Base-by-base conservation (phyloP, 2,113 vertebrate genomes). In the Muscicapa adusta region DNA sequence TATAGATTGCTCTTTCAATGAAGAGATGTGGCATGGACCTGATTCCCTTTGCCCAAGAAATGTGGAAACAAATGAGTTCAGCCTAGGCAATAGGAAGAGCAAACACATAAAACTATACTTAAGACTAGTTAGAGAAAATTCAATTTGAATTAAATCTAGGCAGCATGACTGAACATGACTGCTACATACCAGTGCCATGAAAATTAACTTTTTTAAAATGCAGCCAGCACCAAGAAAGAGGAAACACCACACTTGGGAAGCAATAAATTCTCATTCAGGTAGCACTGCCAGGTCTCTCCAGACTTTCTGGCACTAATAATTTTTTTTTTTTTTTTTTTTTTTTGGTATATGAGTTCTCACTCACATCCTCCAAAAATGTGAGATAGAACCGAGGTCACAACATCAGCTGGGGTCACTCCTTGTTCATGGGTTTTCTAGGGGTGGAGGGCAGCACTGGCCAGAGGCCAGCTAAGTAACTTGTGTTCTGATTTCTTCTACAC, bases 51-150 rank as follows among this genome's bases (percentile, higher is more conserved):
- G 1, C 20, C 51, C 43, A 45, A 77, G 50, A 79, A 51, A 63
- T 42, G 62, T 47, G 60, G 50, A 84, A 94, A 83, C 29, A 88
- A 68, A 71, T 26, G 6, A 89, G 63, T 80, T 84, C 60, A 91
- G 53, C 50, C 19, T 25, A 80, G 74, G 58, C 48, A 93, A 82
- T 7, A 85, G 38, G 79, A 79, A 77, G 29, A 73, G 31, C 18
- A 82, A 94, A 88, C 36, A 78, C 2, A 3, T 16, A 87, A 94
- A 81, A 63, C 29, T 70, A 20, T 71, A 36, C 12, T 45, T 48
- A 61, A 72, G 50, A 53, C 22, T 50, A 68, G 34, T n/a, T 43
- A 57, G 19, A 63, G 51, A 91, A 84, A 87, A 94, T 61, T 50
- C 31, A 29, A 15, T 54, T 71, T 70, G 20, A 92, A 82, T 57